A percentile compares a stretch with the other conserved stretches of the same genome.
phyloP scores from a whole-genome alignment of 2,888 invertebrate genomes.

The Eristalis tenax region DNA sequence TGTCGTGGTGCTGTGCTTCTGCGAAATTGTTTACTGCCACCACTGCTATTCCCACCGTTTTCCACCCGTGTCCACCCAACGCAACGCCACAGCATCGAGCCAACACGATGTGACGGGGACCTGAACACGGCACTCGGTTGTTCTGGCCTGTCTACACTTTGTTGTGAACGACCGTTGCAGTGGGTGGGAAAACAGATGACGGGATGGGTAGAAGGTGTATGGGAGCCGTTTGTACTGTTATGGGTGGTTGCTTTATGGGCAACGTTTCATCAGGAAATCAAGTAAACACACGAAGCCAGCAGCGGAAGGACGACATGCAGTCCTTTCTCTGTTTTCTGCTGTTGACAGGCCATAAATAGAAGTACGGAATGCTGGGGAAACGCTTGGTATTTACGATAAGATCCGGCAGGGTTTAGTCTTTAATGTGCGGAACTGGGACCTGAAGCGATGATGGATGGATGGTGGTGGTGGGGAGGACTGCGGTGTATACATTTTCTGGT shows the following conservation, averaged over 20 bases:
- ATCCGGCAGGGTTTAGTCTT: not conserved
- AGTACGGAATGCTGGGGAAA: conserved; percentile 11
- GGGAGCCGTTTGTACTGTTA: conserved; percentile 18
- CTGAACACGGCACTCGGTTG: conserved; percentile 54
- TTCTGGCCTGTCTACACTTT: conserved; percentile 20
- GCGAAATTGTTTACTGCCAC: conserved; percentile 43
- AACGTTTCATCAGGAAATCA: conserved; percentile 54
- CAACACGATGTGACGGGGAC: conserved; percentile 37
- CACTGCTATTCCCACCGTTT: not conserved
- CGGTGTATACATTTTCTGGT: not conserved
- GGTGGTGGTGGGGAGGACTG: not conserved
- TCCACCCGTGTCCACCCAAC: not conserved
- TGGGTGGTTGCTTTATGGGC: conserved; percentile 51
- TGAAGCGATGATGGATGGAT: not conserved
- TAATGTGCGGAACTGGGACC: not conserved
- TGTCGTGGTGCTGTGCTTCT: conserved; percentile 18
- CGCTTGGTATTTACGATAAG: conserved; percentile 7
- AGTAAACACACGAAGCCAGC: conserved; percentile 43
- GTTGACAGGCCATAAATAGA: conserved; percentile 23
- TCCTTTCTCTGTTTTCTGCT: conserved; percentile 9
- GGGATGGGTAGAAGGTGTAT: no score
- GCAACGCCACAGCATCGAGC: not conserved
- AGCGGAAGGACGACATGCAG: conserved; percentile 32
- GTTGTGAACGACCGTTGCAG: not conserved
- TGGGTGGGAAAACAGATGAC: no score